These are phyloP conservation scores for Bettongia penicillata DNA, from an alignment of 2,113 vertebrate species.

Conservation along the genomic window DNA sequence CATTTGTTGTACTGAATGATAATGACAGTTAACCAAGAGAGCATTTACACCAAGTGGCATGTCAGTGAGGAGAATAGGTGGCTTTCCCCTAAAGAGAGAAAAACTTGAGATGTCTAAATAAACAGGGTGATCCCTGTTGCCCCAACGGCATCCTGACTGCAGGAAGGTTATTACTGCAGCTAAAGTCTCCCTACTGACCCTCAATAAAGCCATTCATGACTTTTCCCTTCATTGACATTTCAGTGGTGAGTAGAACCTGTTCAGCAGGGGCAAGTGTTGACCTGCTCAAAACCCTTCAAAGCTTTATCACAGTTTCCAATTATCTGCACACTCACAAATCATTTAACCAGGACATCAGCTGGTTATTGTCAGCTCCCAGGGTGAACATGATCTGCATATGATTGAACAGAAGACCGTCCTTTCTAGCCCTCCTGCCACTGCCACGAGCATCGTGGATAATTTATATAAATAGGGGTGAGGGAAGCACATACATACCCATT, in stretches of 20 bases:
- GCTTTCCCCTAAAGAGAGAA: not conserved
- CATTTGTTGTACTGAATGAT: not conserved
- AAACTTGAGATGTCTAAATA: not conserved
- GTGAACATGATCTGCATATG: conserved; percentile 3
- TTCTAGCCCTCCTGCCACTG: not conserved
- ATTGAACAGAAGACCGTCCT: not conserved
- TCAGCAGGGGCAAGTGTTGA: not conserved
- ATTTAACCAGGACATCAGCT: not conserved
- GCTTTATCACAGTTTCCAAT: not conserved
- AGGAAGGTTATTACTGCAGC: not conserved
- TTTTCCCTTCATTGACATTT: not conserved
- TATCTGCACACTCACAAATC: not conserved
- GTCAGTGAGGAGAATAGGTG: not conserved
- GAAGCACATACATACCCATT: not conserved
- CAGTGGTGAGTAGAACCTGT: not conserved
- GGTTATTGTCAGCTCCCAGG: not conserved
- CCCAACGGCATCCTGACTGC: not conserved
- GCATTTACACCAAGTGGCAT: not conserved
- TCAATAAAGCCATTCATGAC: not conserved
- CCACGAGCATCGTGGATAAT: not conserved
- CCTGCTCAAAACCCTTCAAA: conserved; percentile 2
- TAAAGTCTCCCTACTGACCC: not conserved
- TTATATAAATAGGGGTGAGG: not conserved
- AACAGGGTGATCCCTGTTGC: not conserved
- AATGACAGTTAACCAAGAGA: not conserved